Base-by-base conservation (phyloP, 2,113 vertebrate genomes). In the Panthera tigris region DNA sequence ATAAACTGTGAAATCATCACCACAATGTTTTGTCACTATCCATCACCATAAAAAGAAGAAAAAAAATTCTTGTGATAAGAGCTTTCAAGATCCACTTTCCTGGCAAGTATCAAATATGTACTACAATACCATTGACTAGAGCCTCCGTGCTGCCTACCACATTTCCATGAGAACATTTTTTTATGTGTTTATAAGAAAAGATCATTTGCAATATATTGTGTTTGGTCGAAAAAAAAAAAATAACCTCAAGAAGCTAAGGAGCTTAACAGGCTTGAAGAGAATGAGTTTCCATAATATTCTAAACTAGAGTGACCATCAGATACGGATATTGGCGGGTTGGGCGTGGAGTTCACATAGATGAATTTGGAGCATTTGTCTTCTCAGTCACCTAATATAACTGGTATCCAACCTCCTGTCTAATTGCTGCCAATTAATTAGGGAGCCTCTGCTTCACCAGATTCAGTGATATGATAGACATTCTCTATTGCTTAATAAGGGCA, bases 141-240 rank as follows among this genome's bases (percentile, higher is more conserved):
- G 48, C 31, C 48, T 33, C 29, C 45, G 12, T 12, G 31, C 29
- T 52, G 76, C 31, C 52, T 52, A 33, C 16, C 31, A 12, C 31
- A 33, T 52, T 33, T 52, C 29, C 18, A 79, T 33, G 48, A 79
- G 76, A 33, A 79, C 19, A 80, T 71, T 57, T 57, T 94, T 94
- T 86, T 83, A 36, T 80, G 63, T 57, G 23, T 65, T 93, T 71
- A 85, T 91, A 91, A 78, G 21, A 78, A 92, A 39, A 91, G 1
- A 21, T 85, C 4, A 89, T 93, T 96, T 96, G 3, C 1, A 78
- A 45, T 63, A 93, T 52, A 73, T 61, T 88, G 19, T 68, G 7
- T 66, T 94, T 89, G 41, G 57, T 29, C 88, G 57, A 82, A 93
- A 57, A 41, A 39, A 19, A 92, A 19, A 92, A 78, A 84, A 92